A percentile compares a stretch with the other conserved stretches of the same genome.
phyloP scores from a whole-genome alignment of 2,113 vertebrate genomes.

The Emydocephalus ijimae region DNA sequence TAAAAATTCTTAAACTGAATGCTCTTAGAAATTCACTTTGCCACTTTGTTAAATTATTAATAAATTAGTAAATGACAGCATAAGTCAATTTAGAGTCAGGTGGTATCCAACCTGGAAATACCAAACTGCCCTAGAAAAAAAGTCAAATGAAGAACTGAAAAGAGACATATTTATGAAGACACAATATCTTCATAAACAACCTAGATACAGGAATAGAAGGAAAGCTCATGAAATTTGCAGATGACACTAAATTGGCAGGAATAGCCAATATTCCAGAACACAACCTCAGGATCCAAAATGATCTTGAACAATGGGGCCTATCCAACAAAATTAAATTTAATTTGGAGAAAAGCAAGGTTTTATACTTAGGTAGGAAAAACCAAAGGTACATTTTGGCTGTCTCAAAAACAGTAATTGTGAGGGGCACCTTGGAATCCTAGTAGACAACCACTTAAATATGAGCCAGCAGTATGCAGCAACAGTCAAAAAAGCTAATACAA shows the following conservation, averaged over 20 bases:
- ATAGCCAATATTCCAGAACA: background rate
- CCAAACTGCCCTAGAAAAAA: background rate
- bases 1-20: background rate
- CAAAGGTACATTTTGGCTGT: background rate
- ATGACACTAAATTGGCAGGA: background rate
- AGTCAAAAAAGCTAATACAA: background rate
- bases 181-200: background rate
- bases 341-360: background rate
- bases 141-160: background rate
- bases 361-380: background rate
- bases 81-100: background rate
- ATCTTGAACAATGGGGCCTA: background rate
- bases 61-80: background rate
- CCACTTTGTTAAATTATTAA: background rate
- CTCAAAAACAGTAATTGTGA: background rate
- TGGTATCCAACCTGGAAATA: background rate
- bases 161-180: background rate
- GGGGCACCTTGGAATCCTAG: background rate
- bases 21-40: background rate
- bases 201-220: background rate
- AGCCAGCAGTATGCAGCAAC: background rate
- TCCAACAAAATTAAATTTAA: background rate
- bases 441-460: background rate
- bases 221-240: background rate
- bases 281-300: background rate